Evolutionary conservation across 1,140 invertebrate genomes (phyloP).

Genomic region (Trachymyrmex septentrionalis): DNA sequence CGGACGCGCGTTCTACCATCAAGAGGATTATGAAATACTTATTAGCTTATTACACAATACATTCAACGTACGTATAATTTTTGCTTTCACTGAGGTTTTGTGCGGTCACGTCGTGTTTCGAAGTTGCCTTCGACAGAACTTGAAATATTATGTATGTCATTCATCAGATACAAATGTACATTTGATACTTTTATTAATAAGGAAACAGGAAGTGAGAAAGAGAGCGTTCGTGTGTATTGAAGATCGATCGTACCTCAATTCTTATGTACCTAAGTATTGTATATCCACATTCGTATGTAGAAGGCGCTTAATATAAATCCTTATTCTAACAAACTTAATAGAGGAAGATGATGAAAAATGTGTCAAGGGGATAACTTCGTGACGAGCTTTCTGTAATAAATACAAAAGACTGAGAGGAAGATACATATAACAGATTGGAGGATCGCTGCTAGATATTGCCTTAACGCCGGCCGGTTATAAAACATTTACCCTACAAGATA

Average conservation of each 20-base stretch:
- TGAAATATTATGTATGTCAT: not conserved
- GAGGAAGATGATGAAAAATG: conserved; percentile 38
- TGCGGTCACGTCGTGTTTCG: not conserved
- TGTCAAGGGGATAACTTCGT: conserved; percentile 16
- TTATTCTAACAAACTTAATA: conserved; percentile 35
- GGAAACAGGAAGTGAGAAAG: not conserved
- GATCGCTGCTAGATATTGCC: conserved; percentile 4
- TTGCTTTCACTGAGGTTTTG: not conserved
- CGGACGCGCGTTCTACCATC: not conserved
- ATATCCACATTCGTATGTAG: not conserved
- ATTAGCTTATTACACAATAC: conserved; percentile 3
- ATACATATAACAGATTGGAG: not conserved
- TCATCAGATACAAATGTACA: not conserved
- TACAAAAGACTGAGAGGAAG: not conserved
- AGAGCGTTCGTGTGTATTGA: not conserved
- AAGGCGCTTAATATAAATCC: conserved; percentile 39
- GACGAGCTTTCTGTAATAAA: conserved; percentile 11
- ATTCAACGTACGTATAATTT: not conserved
- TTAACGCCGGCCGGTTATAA: conserved; percentile 14
- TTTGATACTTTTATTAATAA: conserved; percentile 34
- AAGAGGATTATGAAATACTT: conserved; percentile 1
- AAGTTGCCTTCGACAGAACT: not conserved
- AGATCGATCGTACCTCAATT: conserved; percentile 13
- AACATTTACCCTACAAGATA: conserved; percentile 36
- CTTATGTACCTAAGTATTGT: not conserved